phyloP scores from a whole-genome alignment of 2,113 vertebrate genomes.

The Patagioenas fasciata region DNA sequence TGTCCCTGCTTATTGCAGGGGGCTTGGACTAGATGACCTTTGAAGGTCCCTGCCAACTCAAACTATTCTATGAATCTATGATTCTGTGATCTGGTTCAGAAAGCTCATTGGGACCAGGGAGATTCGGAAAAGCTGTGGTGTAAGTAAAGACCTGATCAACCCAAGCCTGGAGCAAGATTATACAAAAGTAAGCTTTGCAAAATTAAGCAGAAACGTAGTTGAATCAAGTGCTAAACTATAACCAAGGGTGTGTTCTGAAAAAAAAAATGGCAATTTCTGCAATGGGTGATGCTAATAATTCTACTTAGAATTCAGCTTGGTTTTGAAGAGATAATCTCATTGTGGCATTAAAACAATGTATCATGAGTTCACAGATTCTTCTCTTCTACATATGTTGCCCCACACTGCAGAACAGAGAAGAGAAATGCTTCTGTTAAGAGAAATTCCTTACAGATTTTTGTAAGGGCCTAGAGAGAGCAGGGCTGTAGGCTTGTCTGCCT shows the following conservation, averaged over 20 bases:
- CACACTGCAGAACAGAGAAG: neutral
- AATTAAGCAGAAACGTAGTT: neutral
- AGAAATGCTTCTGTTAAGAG: neutral
- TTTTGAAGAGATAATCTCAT: neutral
- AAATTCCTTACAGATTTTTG: neutral
- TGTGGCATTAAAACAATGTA: no score
- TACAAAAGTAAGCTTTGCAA: neutral
- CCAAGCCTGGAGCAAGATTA: neutral
- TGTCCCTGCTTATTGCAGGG: no score
- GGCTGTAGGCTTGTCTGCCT: neutral
- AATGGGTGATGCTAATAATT: neutral
- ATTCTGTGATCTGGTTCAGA: no score
- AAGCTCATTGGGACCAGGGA: neutral
- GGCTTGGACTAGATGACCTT: no score
- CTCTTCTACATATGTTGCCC: neutral
- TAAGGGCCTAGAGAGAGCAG: neutral
- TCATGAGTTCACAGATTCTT: neutral
- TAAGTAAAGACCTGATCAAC: neutral
- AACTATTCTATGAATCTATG: no score
- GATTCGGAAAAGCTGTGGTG: neutral
- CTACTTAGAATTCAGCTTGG: neutral
- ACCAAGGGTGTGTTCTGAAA: neutral
- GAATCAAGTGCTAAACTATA: neutral
- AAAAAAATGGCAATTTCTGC: neutral
- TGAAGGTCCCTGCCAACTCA: no score